Percentiles rank a stretch among this genome's conserved stretches.
These are phyloP conservation scores for Anastrepha ludens DNA, from an alignment of 1,140 invertebrate genomes.

Conservation along the genomic window DNA sequence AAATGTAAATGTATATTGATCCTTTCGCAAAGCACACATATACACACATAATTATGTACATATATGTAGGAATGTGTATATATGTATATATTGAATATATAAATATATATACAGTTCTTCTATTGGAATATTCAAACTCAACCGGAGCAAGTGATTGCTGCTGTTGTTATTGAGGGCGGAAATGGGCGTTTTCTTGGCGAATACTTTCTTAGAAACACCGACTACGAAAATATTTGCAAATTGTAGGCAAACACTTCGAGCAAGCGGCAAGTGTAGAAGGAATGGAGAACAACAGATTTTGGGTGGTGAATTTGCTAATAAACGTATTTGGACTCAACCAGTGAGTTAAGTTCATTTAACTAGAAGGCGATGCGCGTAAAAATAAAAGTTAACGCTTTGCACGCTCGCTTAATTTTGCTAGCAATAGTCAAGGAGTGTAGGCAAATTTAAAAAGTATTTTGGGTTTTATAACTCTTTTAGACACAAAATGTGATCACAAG, in stretches of 20 bases:
- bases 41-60: no score
- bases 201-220: background rate
- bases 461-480: no score
- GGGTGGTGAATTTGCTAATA: background rate
- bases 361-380: no score
- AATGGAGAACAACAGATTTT: background rate
- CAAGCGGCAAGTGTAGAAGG: no score
- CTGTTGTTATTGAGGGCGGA: background rate
- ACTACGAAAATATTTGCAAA: constrained; percentile 1
- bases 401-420: no score
- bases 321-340: background rate
- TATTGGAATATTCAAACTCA: background rate
- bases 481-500: no score
- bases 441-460: no score
- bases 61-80: background rate
- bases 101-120: background rate
- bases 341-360: background rate
- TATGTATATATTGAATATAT: no score
- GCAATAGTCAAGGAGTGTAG: no score
- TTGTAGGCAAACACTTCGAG: background rate
- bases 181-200: constrained; percentile 17
- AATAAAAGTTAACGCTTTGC: no score
- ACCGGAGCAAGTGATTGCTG: background rate
- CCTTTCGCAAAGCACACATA: no score
- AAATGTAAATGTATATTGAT: background rate